Conservation (phyloP, 1,140 invertebrate genomes). For the Hyposmocoma kahamanoa region DNA sequence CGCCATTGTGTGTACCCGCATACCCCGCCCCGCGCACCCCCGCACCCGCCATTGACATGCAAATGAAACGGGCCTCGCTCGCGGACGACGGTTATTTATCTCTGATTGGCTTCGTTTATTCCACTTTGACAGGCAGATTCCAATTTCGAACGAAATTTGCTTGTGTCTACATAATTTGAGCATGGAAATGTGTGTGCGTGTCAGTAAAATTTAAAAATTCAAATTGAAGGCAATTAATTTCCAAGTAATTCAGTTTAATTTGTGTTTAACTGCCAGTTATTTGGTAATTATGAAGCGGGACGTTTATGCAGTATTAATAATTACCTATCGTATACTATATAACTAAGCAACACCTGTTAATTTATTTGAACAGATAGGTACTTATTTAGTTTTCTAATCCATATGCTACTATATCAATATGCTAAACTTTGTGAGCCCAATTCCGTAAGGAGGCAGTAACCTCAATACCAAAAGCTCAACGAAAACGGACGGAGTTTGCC, state of each 20-base stretch:
- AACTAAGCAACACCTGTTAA: no score
- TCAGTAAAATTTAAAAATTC: constrained; percentile 6
- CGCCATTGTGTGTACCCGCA: constrained; percentile 27
- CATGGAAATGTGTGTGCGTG: constrained; percentile 20
- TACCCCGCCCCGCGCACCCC: constrained; percentile 20
- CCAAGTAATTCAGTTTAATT: no score
- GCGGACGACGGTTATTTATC: constrained; percentile 61
- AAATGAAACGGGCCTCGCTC: constrained; percentile 55
- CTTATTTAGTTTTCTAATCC: no score
- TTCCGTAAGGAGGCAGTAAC: constrained; percentile 7
- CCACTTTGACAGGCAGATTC: constrained; percentile 58
- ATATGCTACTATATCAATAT: no score
- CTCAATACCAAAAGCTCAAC: constrained; percentile 17
- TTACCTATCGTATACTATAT: no score
- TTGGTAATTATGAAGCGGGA: no score
- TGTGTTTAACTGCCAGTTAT: no score
- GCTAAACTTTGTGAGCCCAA: background rate
- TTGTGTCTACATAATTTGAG: constrained; percentile 43
- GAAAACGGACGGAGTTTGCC: constrained; percentile 19
- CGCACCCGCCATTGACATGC: constrained; percentile 47
- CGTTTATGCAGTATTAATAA: no score
- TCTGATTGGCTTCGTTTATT: constrained; percentile 66
- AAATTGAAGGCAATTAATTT: no score
- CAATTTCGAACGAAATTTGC: constrained; percentile 46
- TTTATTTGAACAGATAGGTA: no score